Percentiles rank a stretch among this genome's conserved stretches.
Evolutionary conservation across 2,888 invertebrate genomes (phyloP).

Genomic region (Cephus pulcher): DNA sequence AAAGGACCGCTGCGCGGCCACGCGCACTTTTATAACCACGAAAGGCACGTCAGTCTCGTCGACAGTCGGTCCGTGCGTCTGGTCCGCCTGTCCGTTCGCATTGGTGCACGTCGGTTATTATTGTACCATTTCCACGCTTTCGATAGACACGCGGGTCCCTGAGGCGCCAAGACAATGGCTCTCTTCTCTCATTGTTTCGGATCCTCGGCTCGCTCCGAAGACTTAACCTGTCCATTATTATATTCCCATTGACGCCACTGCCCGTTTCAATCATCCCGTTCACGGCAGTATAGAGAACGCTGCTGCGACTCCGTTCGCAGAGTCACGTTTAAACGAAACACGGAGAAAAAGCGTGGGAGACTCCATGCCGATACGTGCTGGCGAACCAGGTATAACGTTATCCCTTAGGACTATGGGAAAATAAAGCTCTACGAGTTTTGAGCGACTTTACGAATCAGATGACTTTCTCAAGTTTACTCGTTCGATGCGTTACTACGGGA

Average conservation of each 20-base stretch:
- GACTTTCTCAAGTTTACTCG: background rate
- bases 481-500: background rate
- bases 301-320: background rate
- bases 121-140: slow-evolving; percentile 9
- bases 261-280: background rate
- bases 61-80: background rate
- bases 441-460: background rate
- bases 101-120: background rate
- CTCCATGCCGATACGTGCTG: background rate
- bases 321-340: background rate
- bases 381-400: background rate
- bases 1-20: background rate
- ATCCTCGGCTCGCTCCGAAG: background rate
- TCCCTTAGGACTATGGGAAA: background rate
- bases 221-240: background rate
- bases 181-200: slow-evolving; percentile 48
- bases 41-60: background rate
- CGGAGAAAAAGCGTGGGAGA: background rate
- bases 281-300: background rate
- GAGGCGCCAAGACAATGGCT: slow-evolving; percentile 48
- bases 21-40: background rate
- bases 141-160: slow-evolving; percentile 31
- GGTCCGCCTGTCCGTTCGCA: background rate
- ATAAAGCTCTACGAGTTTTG: background rate
- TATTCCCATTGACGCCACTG: background rate